Base-by-base conservation (phyloP, 2,888 invertebrate species). In the Pyralis farinalis region DNA sequence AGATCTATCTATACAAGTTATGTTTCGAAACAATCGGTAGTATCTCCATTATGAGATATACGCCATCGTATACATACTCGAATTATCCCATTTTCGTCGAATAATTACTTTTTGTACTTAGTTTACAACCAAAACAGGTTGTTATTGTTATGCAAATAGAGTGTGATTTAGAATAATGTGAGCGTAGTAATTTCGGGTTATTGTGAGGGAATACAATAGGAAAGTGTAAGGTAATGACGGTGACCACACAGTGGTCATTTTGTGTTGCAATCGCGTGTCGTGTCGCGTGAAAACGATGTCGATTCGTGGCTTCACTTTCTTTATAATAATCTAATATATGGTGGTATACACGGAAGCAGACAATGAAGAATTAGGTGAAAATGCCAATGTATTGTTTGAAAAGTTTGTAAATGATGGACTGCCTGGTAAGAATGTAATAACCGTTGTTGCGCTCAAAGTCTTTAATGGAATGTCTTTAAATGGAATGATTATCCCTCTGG, bases 191-290 rank as follows among this genome's bases (percentile, higher is more conserved):
- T 56, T 63, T 62, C 31, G 41, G 49, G 47, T 50, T 55, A 57
- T 60, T 60, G 53, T 54, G 53, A 53, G 49, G 54, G 55, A 41
- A 42, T 44, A 60, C 60, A 62, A 60, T 58, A 49, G 54, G 37
- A 52, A 54, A 46, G 53, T 47, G 54, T 35, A 36, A 38, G 25
- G 10, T 30, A n/a, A 46, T 39, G 37, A 35, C 42, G 30, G 11
- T 30, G 30, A 30, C 30, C 25, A 25, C 25, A 25, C 25, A 25
- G 25, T 25, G 25, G 25, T 25, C 25, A 25, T 25, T 25, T 25
- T 25, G 25, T 54, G 56, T 48, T 46, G 56, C 48, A 56, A 56
- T 35, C 25, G 20, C 29, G 40, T 39, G 34, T 33, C 41, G 32
- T 32, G 36, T 25, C 8, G 25, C 25, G 25, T 25, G 25, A 25